Percentiles rank a stretch among this genome's conserved stretches.
Conservation (phyloP, 2,888 invertebrate genomes). For the Osmoderma eremita region DNA sequence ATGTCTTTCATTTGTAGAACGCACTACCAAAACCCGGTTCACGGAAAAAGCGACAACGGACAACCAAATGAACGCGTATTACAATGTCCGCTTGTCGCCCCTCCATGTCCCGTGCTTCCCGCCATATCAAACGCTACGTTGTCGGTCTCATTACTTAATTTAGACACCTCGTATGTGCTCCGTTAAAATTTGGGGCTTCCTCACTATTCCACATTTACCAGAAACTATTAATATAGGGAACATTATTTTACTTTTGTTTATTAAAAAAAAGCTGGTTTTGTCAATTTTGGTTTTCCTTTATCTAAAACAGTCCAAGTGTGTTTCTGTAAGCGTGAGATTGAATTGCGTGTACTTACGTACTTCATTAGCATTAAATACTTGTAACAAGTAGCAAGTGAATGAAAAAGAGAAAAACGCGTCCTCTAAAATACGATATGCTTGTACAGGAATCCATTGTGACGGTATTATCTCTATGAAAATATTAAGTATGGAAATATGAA, state of each 20-base stretch:
- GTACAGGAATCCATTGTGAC: constrained; percentile 1
- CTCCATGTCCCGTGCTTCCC: too few species aligned
- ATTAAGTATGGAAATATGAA: constrained; percentile 11
- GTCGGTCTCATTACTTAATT: too few species aligned
- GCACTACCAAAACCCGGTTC: too few species aligned
- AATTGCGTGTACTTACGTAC: constrained; percentile 18
- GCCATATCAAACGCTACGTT: too few species aligned
- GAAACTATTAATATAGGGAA: too few species aligned
- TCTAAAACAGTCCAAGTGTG: constrained; percentile 1
- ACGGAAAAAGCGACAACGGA: too few species aligned
- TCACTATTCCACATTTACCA: too few species aligned
- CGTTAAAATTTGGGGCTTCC: too few species aligned
- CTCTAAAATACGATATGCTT: constrained; percentile 22
- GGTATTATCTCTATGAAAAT: constrained; percentile 18
- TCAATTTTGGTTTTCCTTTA: not conserved
- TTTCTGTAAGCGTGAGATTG: constrained; percentile 17
- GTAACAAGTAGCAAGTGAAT: constrained; percentile 1
- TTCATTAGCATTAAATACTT: constrained; percentile 26
- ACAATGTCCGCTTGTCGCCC: too few species aligned
- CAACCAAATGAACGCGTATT: too few species aligned
- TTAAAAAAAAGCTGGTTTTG: not conserved
- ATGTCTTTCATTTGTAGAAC: too few species aligned
- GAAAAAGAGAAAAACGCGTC: constrained; percentile 7
- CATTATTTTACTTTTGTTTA: not conserved
- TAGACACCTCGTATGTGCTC: too few species aligned